Percentiles rank a stretch among this genome's conserved stretches.
These are phyloP conservation scores for Eupleurogrammus muticus DNA, from an alignment of 2,797 vertebrate genomes.

Conservation along the genomic window DNA sequence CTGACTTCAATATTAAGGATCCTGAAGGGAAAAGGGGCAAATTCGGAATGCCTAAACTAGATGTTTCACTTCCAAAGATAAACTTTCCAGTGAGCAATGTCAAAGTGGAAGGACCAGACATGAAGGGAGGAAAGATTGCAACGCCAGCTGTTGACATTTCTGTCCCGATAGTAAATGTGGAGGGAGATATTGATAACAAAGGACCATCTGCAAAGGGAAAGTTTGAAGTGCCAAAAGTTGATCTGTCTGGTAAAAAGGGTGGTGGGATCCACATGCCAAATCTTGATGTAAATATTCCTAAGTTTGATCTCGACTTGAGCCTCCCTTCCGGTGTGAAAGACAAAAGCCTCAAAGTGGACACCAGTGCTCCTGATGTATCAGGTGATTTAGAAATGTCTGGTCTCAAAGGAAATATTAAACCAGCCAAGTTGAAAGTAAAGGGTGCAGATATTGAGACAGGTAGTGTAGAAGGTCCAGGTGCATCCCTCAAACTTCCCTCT, in stretches of 20 bases:
- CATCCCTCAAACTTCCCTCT: slow-evolving; percentile 78
- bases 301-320: slow-evolving; percentile 67
- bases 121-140: slow-evolving; percentile 46
- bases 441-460: slow-evolving; percentile 32
- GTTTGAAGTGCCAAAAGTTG: slow-evolving; percentile 49
- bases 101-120: slow-evolving; percentile 55
- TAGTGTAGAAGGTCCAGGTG: slow-evolving; percentile 50
- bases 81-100: slow-evolving; percentile 49
- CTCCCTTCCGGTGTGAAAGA: slow-evolving; percentile 60
- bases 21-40: slow-evolving; percentile 36
- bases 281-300: slow-evolving; percentile 71
- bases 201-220: slow-evolving; percentile 37
- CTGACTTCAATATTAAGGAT: slow-evolving; percentile 26
- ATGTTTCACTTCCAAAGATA: slow-evolving; percentile 64
- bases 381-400: slow-evolving; percentile 53
- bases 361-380: slow-evolving; percentile 32
- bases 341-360: slow-evolving; percentile 50
- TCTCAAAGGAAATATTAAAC: slow-evolving; percentile 54
- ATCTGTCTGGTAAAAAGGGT: slow-evolving; percentile 53
- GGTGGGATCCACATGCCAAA: slow-evolving; percentile 62
- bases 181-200: slow-evolving; percentile 39
- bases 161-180: slow-evolving; percentile 49
- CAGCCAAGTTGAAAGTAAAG: slow-evolving; percentile 51
- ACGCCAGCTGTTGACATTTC: slow-evolving; percentile 72
- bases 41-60: slow-evolving; percentile 66